Conservation (phyloP, 2,888 invertebrate species). For the Oscheius myriophilus region DNA sequence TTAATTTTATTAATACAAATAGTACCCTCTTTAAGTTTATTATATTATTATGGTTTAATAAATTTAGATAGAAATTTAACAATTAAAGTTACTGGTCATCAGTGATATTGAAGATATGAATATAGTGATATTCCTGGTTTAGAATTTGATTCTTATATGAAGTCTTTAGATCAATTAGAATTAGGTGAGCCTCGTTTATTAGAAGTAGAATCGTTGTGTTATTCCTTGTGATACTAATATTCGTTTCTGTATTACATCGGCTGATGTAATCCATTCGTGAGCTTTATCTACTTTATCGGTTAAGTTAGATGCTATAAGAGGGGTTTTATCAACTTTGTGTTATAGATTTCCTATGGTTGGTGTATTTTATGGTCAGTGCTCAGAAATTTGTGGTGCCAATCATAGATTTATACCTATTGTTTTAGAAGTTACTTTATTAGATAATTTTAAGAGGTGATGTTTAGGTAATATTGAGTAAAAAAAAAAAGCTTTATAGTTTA, state of each 20-base stretch:
- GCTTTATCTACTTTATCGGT: constrained; percentile 71
- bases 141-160: constrained; percentile 71
- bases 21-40: constrained; percentile 61
- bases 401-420: constrained; percentile 83
- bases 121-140: constrained; percentile 67
- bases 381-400: constrained; percentile 84
- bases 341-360: constrained; percentile 78
- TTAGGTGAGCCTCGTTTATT: constrained; percentile 68
- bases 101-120: constrained; percentile 72
- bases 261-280: constrained; percentile 73
- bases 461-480: constrained; percentile 44
- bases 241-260: constrained; percentile 70
- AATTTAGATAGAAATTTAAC: constrained; percentile 65
- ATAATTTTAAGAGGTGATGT: constrained; percentile 57
- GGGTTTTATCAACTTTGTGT: constrained; percentile 74
- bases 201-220: constrained; percentile 70
- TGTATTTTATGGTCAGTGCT: constrained; percentile 81
- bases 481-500: constrained; percentile 51
- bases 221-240: constrained; percentile 66
- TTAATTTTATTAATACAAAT: constrained; percentile 67
- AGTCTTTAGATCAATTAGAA: constrained; percentile 58
- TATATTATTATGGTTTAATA: constrained; percentile 67
- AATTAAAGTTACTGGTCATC: constrained; percentile 70
- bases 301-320: constrained; percentile 73
- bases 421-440: constrained; percentile 58